These are phyloP conservation scores for Andrena marginata DNA, from an alignment of 2,888 invertebrate species.

Conservation along the genomic window DNA sequence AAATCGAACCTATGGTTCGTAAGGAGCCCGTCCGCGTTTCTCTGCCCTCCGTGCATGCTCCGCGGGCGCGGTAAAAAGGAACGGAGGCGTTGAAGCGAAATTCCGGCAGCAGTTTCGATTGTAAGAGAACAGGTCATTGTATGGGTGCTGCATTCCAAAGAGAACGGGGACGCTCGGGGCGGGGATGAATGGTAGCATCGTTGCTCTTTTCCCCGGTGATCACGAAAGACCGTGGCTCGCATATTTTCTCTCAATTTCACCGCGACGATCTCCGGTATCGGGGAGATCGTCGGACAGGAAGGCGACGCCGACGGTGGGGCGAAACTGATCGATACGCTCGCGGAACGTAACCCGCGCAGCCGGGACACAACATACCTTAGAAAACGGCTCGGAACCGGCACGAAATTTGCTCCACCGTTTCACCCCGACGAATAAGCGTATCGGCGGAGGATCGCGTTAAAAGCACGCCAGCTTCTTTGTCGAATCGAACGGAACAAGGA, in stretches of 20 bases:
- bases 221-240: slow-evolving; percentile 26
- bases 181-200: not conserved
- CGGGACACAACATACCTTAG: slow-evolving; percentile 49
- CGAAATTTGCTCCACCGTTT: too few species aligned
- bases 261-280: slow-evolving; percentile 53
- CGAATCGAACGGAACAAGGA: slow-evolving; percentile 12
- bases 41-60: not conserved
- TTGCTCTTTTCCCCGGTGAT: slow-evolving; percentile 6
- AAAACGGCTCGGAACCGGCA: slow-evolving; percentile 43
- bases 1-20: not conserved
- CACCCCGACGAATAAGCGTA: not conserved
- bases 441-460: not conserved
- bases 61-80: slow-evolving; percentile 2
- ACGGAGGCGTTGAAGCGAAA: not conserved
- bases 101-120: not conserved
- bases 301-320: slow-evolving; percentile 18
- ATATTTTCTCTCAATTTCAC: slow-evolving; percentile 47
- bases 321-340: slow-evolving; percentile 52
- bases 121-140: not conserved
- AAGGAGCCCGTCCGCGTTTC: not conserved
- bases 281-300: slow-evolving; percentile 44
- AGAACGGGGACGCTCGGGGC: not conserved
- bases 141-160: not conserved
- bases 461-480: not conserved
- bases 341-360: slow-evolving; percentile 39